These are phyloP conservation scores for Thomomys bottae DNA, from an alignment of 2,113 vertebrate species.

Conservation along the genomic window DNA sequence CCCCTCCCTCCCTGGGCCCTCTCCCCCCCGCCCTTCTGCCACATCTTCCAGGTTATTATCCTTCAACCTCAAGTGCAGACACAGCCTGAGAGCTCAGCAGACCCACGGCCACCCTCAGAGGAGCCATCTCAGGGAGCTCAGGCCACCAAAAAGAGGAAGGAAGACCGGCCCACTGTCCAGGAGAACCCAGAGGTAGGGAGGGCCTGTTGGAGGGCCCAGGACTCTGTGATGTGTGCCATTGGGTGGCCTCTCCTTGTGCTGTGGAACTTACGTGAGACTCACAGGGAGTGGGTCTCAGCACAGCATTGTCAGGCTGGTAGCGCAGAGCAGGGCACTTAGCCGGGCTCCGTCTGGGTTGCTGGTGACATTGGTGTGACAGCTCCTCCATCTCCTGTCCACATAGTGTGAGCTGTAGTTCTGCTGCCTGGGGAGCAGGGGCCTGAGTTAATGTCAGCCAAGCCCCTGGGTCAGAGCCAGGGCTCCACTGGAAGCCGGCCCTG, in stretches of 20 bases:
- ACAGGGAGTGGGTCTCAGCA: accelerated
- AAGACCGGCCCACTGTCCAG: conserved; percentile 82
- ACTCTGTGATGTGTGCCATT: not conserved
- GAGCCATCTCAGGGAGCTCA: conserved; percentile 86
- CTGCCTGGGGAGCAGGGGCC: no score
- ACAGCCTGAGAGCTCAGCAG: conserved; percentile 86
- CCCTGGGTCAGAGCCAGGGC: no score
- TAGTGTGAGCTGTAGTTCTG: no score
- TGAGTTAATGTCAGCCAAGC: not conserved
- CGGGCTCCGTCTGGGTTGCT: accelerated
- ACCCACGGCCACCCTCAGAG: conserved; percentile 87
- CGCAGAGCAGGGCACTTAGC: accelerated
- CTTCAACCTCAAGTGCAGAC: conserved; percentile 95
- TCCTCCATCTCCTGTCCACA: no score
- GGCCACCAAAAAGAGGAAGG: conserved; percentile 89
- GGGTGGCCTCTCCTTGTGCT: accelerated
- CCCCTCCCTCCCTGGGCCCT: not conserved
- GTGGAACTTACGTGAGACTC: accelerated
- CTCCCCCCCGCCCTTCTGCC: no score
- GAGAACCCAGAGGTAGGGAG: conserved; percentile 86
- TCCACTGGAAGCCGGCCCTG: accelerated
- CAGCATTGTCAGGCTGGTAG: accelerated
- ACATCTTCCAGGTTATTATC: conserved; percentile 92
- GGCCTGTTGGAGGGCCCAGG: accelerated
- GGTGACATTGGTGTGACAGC: accelerated